These are phyloP conservation scores for Nymphalis polychloros DNA, from an alignment of 2,888 invertebrate species.

Conservation along the genomic window DNA sequence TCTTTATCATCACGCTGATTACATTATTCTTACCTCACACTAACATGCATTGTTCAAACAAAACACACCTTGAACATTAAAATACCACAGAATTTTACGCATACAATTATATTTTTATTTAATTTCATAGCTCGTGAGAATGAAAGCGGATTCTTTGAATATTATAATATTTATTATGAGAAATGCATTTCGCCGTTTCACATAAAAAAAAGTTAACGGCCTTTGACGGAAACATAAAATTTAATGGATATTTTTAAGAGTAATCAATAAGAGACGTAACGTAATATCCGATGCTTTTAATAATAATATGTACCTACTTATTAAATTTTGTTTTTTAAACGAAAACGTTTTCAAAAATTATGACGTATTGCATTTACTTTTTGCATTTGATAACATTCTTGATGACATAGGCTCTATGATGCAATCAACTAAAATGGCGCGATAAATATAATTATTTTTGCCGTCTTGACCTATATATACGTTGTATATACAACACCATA, in stretches of 20 bases:
- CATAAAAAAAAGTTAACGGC: constrained; percentile 26
- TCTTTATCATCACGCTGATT: constrained; percentile 14
- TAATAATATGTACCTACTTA: too few relatives aligned
- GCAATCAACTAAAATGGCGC: too few relatives aligned
- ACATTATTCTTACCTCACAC: constrained; percentile 18
- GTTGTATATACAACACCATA: too few relatives aligned
- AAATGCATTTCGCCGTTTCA: constrained; percentile 32
- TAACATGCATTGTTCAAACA: constrained; percentile 15
- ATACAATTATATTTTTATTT: constrained; percentile 15
- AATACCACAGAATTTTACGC: constrained; percentile 11
- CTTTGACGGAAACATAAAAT: constrained; percentile 19
- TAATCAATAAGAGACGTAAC: neutral
- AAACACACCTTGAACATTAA: constrained; percentile 11
- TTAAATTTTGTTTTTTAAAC: too few relatives aligned
- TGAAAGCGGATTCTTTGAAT: constrained; percentile 25
- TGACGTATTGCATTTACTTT: too few relatives aligned
- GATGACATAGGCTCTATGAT: too few relatives aligned
- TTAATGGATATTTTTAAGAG: constrained; percentile 13
- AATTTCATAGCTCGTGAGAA: constrained; percentile 29
- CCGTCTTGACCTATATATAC: too few relatives aligned
- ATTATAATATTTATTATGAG: constrained; percentile 14
- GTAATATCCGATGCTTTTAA: neutral
- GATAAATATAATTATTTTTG: too few relatives aligned
- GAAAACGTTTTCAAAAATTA: too few relatives aligned
- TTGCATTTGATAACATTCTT: too few relatives aligned